Evolutionary conservation across 1,140 invertebrate genomes (phyloP), one percentile per base, ranked within the genome.

Genomic region (Drosophila parabipectinata): DNA sequence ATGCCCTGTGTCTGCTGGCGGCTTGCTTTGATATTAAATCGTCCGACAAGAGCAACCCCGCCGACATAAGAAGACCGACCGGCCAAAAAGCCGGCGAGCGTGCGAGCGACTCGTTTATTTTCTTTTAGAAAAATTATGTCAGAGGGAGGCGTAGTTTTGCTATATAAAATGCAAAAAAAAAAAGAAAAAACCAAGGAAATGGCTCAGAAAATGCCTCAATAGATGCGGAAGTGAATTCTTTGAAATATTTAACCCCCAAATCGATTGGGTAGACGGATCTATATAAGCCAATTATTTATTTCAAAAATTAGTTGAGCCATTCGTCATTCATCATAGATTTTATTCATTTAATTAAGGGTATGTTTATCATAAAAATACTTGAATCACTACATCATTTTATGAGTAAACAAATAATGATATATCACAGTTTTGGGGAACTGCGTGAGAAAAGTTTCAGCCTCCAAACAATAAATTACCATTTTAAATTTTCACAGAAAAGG

Each of bases 21-120:
- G 82, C 71, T 68, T 32, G 48, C 82, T 85, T 85, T 85, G 82
- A 85, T 85, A 85, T 87, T 85, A 85, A 85, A 85, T 88, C 74
- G 82, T 79, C 55, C 68, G 69, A 55, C 67, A 80, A 59, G 53
- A 64, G 57, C 47, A 64, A 60, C 74, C 60, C 55, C 53, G 52
- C 60, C 30, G 52, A 30, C 45, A 77, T 58, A 47, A 30, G 77
- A 68, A 57, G 48, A 60, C 47, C 51, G 48, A 60, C 47, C 51
- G 47, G 48, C 69, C 57, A 54, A 81, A 81, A 81, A 45, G 58
- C 72, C 66, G 51, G 64, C 77, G 55, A 84, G 77, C 79, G 76
- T 84, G 79, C 80, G 54, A 79, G 80, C 44, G 72, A 60, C 72
- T 68, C 67, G 67, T 79, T 84, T 85, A 77, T 85, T 80, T 72